Percentiles rank a stretch among this genome's conserved stretches.
These are phyloP conservation scores for Oscheius myriophilus DNA, from an alignment of 2,888 invertebrate genomes.

Conservation along the genomic window DNA sequence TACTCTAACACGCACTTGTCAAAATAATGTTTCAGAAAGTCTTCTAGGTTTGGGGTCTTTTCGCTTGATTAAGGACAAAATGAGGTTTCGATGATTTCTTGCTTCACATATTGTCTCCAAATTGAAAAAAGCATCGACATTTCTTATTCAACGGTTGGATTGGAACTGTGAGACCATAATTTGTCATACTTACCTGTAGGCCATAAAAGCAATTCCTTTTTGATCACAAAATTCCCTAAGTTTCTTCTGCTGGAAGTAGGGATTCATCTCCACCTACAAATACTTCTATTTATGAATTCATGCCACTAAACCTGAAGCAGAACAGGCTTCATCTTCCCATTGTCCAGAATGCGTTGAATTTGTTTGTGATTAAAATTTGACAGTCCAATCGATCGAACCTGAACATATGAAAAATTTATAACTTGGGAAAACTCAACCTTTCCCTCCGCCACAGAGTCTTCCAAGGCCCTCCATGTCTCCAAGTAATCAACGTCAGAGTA, in stretches of 20 bases:
- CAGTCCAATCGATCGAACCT: constrained; percentile 64
- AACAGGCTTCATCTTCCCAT: constrained; percentile 78
- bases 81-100: no score
- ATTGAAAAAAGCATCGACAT: no score
- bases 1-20: no score
- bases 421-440: constrained; percentile 15
- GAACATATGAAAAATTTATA: not conserved
- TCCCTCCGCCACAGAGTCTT: constrained; percentile 50
- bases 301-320: constrained; percentile 75
- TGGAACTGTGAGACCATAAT: not conserved
- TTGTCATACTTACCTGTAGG: constrained; percentile 31
- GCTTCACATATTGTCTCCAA: no score
- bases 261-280: constrained; percentile 80
- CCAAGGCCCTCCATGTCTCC: constrained; percentile 69
- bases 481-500: constrained; percentile 65
- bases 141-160: no score
- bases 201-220: constrained; percentile 50
- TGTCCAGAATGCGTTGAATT: constrained; percentile 76
- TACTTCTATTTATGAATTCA: not conserved
- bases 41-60: no score
- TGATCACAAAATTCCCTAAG: constrained; percentile 76
- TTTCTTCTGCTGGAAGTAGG: constrained; percentile 81
- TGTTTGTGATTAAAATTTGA: constrained; percentile 67
- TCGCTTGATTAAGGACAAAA: no score
- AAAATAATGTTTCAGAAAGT: no score